phyloP scores from a whole-genome alignment of 2,888 invertebrate species.

The Rhagonycha lutea region DNA sequence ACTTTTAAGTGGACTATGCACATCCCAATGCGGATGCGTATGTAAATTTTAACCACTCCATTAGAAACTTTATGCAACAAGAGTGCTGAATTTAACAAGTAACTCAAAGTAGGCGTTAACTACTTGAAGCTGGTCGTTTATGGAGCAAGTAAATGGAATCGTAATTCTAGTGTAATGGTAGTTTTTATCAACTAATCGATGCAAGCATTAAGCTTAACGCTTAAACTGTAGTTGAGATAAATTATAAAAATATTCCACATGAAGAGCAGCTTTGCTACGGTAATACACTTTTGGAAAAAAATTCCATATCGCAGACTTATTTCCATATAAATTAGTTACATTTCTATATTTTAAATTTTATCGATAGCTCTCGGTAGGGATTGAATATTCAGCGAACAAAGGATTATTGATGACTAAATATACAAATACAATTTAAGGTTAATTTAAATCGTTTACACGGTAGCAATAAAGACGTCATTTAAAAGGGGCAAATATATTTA shows the following conservation, averaged over 20 bases:
- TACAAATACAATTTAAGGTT: not conserved
- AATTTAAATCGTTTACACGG: not conserved
- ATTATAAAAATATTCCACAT: not conserved
- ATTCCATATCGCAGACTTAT: too few species aligned
- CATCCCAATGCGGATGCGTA: too few species aligned
- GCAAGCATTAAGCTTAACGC: not conserved
- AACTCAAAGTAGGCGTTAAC: not conserved
- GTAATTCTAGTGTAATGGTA: not conserved
- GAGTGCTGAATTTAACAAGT: not conserved
- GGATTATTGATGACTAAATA: slow-evolving; percentile 4
- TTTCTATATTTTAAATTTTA: too few species aligned
- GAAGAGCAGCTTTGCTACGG: not conserved
- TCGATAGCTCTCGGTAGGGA: too few species aligned
- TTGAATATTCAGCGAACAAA: not conserved
- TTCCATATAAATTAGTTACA: too few species aligned
- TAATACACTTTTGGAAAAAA: not conserved
- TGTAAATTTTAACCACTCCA: too few species aligned
- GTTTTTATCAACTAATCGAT: not conserved
- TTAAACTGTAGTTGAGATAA: not conserved
- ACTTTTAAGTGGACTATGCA: too few species aligned
- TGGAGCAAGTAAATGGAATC: not conserved
- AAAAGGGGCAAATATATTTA: not conserved
- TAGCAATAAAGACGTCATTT: not conserved
- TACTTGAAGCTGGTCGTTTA: not conserved
- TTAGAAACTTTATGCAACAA: not conserved